These are phyloP conservation scores for Sphecodes monilicornis DNA, from an alignment of 2,888 invertebrate species.

Conservation along the genomic window DNA sequence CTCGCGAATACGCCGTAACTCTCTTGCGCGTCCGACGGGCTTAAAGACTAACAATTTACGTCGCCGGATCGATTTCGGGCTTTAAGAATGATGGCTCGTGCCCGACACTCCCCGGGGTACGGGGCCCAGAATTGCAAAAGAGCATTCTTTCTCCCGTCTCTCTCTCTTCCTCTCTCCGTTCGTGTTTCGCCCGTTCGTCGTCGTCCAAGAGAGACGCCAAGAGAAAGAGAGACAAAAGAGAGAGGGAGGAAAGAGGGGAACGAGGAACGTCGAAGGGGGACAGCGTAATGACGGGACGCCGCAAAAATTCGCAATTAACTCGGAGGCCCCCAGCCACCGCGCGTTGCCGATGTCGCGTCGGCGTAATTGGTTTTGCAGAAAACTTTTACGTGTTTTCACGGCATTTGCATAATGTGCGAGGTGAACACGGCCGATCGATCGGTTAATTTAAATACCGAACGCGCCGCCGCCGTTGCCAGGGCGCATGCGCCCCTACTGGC, in stretches of 20 bases:
- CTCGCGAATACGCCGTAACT: slow-evolving; percentile 43
- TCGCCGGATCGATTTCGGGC: slow-evolving; percentile 61
- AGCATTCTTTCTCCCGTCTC: slow-evolving; percentile 36
- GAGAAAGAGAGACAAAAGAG: not conserved
- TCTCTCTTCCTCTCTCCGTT: not conserved
- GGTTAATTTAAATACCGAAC: slow-evolving; percentile 84
- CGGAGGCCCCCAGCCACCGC: slow-evolving; percentile 59
- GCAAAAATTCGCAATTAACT: slow-evolving; percentile 81
- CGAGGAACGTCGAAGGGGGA: not conserved
- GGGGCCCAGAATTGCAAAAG: slow-evolving; percentile 58
- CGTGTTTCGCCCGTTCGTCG: not conserved
- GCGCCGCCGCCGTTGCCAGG: slow-evolving; percentile 63
- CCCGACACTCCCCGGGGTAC: slow-evolving; percentile 45
- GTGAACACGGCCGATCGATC: slow-evolving; percentile 82
- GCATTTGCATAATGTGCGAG: slow-evolving; percentile 83
- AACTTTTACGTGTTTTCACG: slow-evolving; percentile 82
- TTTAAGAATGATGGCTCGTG: slow-evolving; percentile 69
- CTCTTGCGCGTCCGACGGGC: slow-evolving; percentile 35
- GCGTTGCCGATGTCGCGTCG: slow-evolving; percentile 79
- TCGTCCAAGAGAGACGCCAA: not conserved
- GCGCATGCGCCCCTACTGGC: slow-evolving; percentile 50
- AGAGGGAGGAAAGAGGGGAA: not conserved
- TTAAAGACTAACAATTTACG: slow-evolving; percentile 61
- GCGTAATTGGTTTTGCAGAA: slow-evolving; percentile 83
- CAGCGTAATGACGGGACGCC: slow-evolving; percentile 72